Conservation (phyloP, 2,113 vertebrate genomes). For the Heptranchias perlo region DNA sequence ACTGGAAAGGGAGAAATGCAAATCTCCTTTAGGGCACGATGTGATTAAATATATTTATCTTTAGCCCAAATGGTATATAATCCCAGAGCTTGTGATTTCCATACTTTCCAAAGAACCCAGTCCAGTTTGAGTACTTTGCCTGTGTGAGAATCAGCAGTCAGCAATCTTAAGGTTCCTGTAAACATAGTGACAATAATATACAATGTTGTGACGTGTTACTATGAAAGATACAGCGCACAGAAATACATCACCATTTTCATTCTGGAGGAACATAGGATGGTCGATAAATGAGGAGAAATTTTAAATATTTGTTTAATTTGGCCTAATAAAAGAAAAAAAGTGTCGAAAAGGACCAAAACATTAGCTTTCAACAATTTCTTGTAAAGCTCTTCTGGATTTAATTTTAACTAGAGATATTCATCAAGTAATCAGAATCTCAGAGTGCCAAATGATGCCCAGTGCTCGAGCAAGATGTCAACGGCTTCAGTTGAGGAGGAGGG, state of each 20-base stretch:
- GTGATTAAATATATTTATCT: neutral
- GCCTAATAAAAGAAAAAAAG: neutral
- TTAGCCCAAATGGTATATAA: neutral
- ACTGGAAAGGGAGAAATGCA: neutral
- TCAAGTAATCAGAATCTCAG: neutral
- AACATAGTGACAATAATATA: neutral
- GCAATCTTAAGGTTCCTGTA: neutral
- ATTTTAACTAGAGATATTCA: neutral
- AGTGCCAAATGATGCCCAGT: neutral
- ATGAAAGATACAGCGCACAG: neutral
- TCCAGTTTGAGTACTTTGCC: neutral
- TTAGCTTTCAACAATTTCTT: neutral
- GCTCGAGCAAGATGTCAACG: neutral
- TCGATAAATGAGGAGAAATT: neutral
- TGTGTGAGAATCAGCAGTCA: neutral
- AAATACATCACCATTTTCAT: neutral
- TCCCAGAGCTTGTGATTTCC: neutral
- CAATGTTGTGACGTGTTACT: neutral
- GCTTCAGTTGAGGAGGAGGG: neutral
- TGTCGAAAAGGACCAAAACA: neutral
- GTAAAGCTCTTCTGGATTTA: neutral
- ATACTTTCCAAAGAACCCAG: neutral
- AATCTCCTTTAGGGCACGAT: neutral
- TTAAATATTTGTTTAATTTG: neutral
- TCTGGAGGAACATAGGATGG: neutral